Evolutionary conservation across 1,140 invertebrate genomes (phyloP).

Genomic region (Heliothis subflexa): DNA sequence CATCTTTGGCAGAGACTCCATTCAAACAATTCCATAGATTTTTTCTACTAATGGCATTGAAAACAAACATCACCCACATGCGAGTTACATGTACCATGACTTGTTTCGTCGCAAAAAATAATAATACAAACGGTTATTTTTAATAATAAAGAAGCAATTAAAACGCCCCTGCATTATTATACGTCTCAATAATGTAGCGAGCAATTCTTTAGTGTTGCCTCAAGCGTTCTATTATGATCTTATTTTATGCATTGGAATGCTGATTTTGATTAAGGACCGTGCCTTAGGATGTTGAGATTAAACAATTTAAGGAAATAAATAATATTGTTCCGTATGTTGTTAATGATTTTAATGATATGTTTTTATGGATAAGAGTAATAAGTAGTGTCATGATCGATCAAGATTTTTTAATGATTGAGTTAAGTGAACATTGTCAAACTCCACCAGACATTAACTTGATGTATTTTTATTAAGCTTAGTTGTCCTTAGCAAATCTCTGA

Average conservation of each 20-base stretch:
- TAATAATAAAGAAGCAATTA: constrained; percentile 35
- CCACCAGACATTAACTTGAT: no score
- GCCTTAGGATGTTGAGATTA: constrained; percentile 4
- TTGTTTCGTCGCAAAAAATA: constrained; percentile 19
- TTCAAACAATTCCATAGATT: constrained; percentile 9
- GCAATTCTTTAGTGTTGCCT: constrained; percentile 11
- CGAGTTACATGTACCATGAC: constrained; percentile 16
- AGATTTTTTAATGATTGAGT: no score
- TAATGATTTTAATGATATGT: background rate
- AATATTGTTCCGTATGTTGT: background rate
- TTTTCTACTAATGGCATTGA: constrained; percentile 35
- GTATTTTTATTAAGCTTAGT: no score
- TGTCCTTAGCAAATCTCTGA: background rate
- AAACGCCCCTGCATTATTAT: constrained; percentile 12
- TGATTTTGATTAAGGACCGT: background rate
- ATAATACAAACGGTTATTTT: constrained; percentile 13
- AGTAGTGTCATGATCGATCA: no score
- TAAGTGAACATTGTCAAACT: no score
- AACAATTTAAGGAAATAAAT: background rate
- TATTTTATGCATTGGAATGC: constrained; percentile 4
- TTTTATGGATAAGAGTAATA: background rate
- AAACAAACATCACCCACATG: background rate
- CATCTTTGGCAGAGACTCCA: constrained; percentile 3
- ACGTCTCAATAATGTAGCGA: constrained; percentile 17
- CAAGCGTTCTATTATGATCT: constrained; percentile 6